These are phyloP conservation scores for Acanthoscelides obtectus DNA, from an alignment of 2,888 invertebrate genomes.

Conservation along the genomic window DNA sequence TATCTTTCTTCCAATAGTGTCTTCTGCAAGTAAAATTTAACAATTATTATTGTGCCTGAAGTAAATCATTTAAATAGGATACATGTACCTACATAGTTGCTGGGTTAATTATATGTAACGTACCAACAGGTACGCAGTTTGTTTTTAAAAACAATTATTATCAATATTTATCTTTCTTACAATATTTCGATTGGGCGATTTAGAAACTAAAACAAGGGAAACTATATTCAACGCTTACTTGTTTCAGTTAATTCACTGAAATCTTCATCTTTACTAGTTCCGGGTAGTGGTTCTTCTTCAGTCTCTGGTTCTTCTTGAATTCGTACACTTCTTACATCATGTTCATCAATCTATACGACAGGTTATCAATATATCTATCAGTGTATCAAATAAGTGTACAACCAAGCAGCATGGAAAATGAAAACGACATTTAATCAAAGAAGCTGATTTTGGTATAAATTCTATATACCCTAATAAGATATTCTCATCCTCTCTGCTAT, in stretches of 20 bases:
- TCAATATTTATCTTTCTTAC: no score
- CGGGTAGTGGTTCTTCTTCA: slow-evolving; percentile 39
- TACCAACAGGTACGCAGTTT: no score
- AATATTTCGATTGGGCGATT: no score
- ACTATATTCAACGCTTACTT: slow-evolving; percentile 25
- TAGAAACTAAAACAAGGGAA: no score
- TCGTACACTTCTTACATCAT: slow-evolving; percentile 30
- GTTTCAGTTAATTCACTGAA: slow-evolving; percentile 37
- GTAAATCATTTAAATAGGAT: no score
- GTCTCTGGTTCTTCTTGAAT: slow-evolving; percentile 29
- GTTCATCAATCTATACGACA: slow-evolving; percentile 26
- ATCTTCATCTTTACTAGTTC: slow-evolving; percentile 43
- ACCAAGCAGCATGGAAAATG: neutral
- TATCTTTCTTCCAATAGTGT: slow-evolving; percentile 52
- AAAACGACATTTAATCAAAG: neutral
- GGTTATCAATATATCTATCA: neutral
- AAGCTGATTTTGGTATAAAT: neutral
- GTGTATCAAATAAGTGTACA: neutral
- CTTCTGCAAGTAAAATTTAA: slow-evolving; percentile 27
- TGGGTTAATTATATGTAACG: no score
- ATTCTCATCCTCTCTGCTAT: no score
- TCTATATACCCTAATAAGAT: neutral
- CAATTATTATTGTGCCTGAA: neutral
- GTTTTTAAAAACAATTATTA: no score
- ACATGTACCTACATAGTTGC: no score